Evolutionary conservation across 1,140 invertebrate genomes (phyloP), one percentile per base, ranked within the genome.

Genomic region (Mylabris phalerata): DNA sequence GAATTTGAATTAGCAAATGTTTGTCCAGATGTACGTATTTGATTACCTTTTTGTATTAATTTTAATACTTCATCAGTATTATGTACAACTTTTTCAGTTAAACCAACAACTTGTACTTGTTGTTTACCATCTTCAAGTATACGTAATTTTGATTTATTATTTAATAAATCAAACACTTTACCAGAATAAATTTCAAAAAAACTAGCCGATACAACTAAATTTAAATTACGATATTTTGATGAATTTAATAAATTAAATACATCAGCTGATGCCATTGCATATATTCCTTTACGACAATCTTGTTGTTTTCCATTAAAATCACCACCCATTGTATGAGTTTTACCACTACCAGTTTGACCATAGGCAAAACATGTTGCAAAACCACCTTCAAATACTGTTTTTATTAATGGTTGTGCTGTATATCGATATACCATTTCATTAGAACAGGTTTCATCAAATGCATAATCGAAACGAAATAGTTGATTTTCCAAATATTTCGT

Each of bases 101-200:
- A 71, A 27, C 90, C 90, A 4, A 93, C 88, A 45, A 93, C 84
- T 77, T 92, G 88, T 13, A 93, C 89, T 69, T 81, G 78, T 49
- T 87, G 82, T 69, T 90, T 89, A 10, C 85, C 86, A 73, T 93
- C 90, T 71, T 93, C 91, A 5, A 94, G 70, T 32, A 93, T 88
- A 51, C 95, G 82, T 19, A 99, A 77, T 73, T 98, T 95, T 59
- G 88, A 83, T 75, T 98, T 99, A 65, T 94, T 90, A 64, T 94
- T 92, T 55, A 99, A 76, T 42, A 99, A 78, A 80, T 99, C 98
- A 77, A 98, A 95, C 5, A 94, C 90, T 79, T 87, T 93, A 26
- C 89, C 88, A 64, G 89, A 91, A 72, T 94, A 94, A 50, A 94
- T 92, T 75, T 94, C 91, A 74, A 94, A 94, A 74, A 93, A 94